These are phyloP conservation scores for Lerema accius DNA, from an alignment of 1,140 invertebrate species.

Conservation along the genomic window DNA sequence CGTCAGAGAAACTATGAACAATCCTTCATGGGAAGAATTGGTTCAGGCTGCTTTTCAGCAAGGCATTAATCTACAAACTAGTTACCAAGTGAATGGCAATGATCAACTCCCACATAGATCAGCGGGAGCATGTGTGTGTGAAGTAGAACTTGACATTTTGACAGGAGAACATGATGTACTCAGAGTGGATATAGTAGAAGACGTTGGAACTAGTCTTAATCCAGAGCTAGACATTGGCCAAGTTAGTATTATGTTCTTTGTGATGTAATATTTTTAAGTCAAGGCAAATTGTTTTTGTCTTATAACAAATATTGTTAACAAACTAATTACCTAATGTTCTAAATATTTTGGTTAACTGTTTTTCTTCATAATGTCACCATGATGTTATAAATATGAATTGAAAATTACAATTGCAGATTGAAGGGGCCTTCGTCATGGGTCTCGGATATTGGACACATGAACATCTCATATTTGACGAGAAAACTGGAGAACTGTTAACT, in stretches of 20 bases:
- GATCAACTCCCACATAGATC: constrained; percentile 33
- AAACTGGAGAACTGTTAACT: constrained; percentile 87
- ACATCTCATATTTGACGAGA: constrained; percentile 80
- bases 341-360: background rate
- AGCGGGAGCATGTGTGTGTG: constrained; percentile 29
- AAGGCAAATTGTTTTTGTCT: too few species aligned
- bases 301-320: background rate
- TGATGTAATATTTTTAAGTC: background rate
- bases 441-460: constrained; percentile 90
- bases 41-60: constrained; percentile 81
- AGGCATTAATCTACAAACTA: constrained; percentile 84
- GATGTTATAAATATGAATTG: too few species aligned
- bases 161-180: constrained; percentile 38
- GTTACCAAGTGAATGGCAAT: constrained; percentile 35
- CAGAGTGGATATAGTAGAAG: constrained; percentile 57
- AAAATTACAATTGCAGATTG: constrained; percentile 61
- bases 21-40: constrained; percentile 85
- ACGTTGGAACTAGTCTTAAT: constrained; percentile 88
- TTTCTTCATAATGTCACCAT: too few species aligned
- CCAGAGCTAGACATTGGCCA: constrained; percentile 93
- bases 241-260: constrained; percentile 48
- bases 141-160: constrained; percentile 39
- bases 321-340: background rate
- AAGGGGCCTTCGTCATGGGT: constrained; percentile 94
- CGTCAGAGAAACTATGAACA: constrained; percentile 79